phyloP scores from a whole-genome alignment of 2,113 vertebrate species.

The Rhinopomastus cyanomelas region DNA sequence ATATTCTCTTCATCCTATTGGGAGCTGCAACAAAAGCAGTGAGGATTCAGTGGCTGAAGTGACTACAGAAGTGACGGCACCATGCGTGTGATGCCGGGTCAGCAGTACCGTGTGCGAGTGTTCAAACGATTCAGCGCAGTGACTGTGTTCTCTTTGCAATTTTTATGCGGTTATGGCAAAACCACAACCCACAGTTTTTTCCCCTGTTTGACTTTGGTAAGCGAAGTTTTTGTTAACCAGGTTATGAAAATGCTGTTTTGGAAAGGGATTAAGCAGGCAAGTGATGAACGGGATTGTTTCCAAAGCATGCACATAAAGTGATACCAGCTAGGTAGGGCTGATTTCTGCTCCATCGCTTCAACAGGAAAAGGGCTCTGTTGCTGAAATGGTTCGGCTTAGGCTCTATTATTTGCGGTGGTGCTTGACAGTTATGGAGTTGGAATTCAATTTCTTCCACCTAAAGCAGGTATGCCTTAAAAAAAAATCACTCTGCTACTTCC shows the following conservation, averaged over 20 bases:
- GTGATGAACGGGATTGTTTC: constrained; percentile 59
- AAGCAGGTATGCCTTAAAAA: constrained; percentile 42
- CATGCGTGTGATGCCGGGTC: neutral
- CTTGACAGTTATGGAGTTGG: constrained; percentile 60
- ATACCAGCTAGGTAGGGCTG: constrained; percentile 28
- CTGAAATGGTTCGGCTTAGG: constrained; percentile 35
- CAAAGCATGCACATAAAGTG: constrained; percentile 16
- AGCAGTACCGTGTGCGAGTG: neutral
- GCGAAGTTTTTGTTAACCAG: constrained; percentile 37
- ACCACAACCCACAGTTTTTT: neutral
- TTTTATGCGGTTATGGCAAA: neutral
- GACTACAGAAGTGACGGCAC: neutral
- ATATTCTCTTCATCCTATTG: constrained; percentile 59
- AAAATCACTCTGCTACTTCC: constrained; percentile 52
- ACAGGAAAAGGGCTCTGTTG: constrained; percentile 63
- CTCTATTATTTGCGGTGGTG: constrained; percentile 52
- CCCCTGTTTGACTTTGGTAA: neutral
- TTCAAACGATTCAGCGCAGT: neutral
- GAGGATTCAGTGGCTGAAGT: constrained; percentile 11
- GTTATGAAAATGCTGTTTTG: constrained; percentile 14
- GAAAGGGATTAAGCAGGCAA: constrained; percentile 40
- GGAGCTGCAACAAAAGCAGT: constrained; percentile 70
- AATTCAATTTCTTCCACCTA: constrained; percentile 67
- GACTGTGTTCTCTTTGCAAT: neutral
- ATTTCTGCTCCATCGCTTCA: constrained; percentile 59